Conservation (phyloP, 2,797 vertebrate genomes). For the Gouania willdenowi region DNA sequence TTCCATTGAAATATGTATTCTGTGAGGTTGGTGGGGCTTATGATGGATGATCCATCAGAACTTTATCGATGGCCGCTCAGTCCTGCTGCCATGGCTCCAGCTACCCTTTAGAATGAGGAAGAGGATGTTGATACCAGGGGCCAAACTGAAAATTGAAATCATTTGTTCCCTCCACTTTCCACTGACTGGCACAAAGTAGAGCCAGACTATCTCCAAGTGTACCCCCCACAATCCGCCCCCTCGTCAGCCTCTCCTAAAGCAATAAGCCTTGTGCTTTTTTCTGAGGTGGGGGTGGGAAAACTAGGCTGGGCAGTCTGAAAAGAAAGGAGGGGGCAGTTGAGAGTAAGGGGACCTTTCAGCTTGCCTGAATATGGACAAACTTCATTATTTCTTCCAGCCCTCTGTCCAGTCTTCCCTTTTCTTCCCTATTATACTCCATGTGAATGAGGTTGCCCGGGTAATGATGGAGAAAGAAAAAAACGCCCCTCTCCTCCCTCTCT, state of each 20-base stretch:
- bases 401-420: conserved; percentile 80
- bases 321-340: conserved; percentile 55
- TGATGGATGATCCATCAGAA: too few relatives aligned
- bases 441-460: conserved; percentile 84
- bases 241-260: conserved; percentile 42
- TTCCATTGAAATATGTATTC: too few relatives aligned
- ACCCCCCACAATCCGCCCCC: conserved; percentile 1
- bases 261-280: conserved; percentile 60
- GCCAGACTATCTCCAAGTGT: conserved; percentile 65
- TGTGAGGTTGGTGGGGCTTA: too few relatives aligned
- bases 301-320: conserved; percentile 54
- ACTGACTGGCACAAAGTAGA: conserved; percentile 72
- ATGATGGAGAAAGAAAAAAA: conserved; percentile 78
- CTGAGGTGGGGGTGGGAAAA: conserved; percentile 56
- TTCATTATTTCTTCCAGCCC: conserved; percentile 81
- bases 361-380: conserved; percentile 84
- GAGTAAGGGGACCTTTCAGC: conserved; percentile 74
- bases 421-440: conserved; percentile 76
- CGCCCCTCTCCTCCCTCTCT: conserved; percentile 60
- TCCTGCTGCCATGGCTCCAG: conserved; percentile 30
- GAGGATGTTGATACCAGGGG: conserved; percentile 28
- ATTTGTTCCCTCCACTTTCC: conserved; percentile 57
- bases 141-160: conserved; percentile 54
- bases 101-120: conserved; percentile 44
- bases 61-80: conserved; percentile 27